Conservation (phyloP, 35 echinoderm and acorn worm species). For the Heliocidaris erythrogramma region DNA sequence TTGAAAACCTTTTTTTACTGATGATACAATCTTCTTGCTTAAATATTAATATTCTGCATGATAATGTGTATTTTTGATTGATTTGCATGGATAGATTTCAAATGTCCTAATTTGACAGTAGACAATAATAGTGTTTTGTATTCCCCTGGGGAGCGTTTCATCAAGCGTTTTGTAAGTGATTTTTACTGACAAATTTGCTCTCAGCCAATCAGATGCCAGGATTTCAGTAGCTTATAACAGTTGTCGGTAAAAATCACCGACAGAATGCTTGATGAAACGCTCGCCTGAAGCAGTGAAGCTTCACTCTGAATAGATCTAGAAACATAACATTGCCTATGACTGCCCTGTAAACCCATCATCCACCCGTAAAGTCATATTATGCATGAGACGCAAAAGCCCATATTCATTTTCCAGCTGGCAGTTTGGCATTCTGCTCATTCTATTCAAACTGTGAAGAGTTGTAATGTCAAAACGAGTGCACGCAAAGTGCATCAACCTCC, state of each 20-base stretch:
- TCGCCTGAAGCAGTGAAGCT: background rate
- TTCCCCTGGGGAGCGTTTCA: no score
- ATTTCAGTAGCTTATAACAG: no score
- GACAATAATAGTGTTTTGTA: background rate
- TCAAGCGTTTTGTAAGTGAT: no score
- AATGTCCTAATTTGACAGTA: background rate
- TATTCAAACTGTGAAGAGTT: background rate
- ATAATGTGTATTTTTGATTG: background rate
- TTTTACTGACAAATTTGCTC: no score
- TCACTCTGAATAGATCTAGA: background rate
- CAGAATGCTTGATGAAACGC: no score
- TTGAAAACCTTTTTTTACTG: background rate
- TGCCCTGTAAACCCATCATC: background rate
- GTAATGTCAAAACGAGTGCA: background rate
- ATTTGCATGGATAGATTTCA: background rate
- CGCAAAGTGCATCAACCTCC: background rate
- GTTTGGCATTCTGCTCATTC: background rate
- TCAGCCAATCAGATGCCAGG: no score
- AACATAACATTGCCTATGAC: background rate
- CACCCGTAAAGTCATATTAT: background rate
- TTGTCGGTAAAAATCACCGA: no score
- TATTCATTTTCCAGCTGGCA: background rate
- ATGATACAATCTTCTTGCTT: no score
- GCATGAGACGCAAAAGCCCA: background rate
- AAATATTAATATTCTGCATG: no score